Base-by-base conservation (phyloP, 2,888 invertebrate species). In the Rhodophaea formosa region DNA sequence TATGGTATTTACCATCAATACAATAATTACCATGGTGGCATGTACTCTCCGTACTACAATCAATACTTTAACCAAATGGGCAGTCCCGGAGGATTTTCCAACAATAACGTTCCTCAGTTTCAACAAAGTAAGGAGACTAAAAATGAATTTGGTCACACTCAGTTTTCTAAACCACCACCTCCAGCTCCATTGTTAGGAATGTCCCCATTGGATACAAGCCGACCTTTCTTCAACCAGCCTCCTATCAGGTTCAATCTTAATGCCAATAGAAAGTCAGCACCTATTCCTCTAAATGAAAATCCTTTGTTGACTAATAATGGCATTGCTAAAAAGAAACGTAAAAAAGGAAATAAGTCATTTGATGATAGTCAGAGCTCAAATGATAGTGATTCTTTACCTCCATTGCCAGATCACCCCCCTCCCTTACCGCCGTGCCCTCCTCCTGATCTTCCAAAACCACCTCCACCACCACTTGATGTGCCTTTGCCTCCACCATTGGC, bases 321-420 rank as follows among this genome's bases (percentile, higher is more conserved):
- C 59, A 92, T 91, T 10, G 92, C 93, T 0, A 96, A 96, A 88
- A 96, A 95, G 86, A 96, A 96, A 77, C 93, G 95, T 56, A 96
- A 95, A 84, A 93, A 94, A 66, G 71, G 68, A 63, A 95, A 95
- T 72, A 94, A 94, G 74, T 93, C 93, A 67, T 92, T 88, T 71
- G 86, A 88, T 54, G 88, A 88, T 60, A 80, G 84, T 43, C 86
- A 86, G 62, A 90, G 88, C 32, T 85, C 90, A 7, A 51, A 35
- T 57, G 62, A 63, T 23, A 66, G 65, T 66, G 66, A 66, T 59
- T 88, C 89, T 10, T 77, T 92, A 58, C 91, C 92, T 8, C 92
- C 93, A 0, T 84, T 92, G 57, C 89, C 65, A 30, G 58, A 62
- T 45, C 62, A 63, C 23, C 65, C 65, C 6, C 65, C 65, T 17